Evolutionary conservation across 2,888 invertebrate genomes (phyloP), one percentile per base, ranked within the genome.

Genomic region (Phymatocera aterrima): DNA sequence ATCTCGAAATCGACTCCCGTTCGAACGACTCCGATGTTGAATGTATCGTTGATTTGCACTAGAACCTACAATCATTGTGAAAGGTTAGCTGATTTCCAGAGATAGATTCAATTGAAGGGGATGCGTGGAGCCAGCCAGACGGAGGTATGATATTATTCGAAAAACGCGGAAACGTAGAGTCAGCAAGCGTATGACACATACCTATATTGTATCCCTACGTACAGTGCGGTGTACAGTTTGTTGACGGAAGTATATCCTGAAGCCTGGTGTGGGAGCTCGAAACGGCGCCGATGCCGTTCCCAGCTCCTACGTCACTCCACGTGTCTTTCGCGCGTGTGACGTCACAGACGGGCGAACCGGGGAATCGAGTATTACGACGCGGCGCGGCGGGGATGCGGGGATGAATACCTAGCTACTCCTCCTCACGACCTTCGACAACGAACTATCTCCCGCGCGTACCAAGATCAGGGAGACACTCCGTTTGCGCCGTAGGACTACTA

Each of bases 341-440:
- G 51, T 72, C 72, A 72, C 31, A 12, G 21, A 18, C 51, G 72
- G 51, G 72, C 34, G 51, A n/a, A n/a, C n/a, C n/a, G n/a, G n/a
- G n/a, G n/a, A n/a, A n/a, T n/a, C n/a, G n/a, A 72, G 48, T 72
- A 46, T 68, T 37, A 68, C 46, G 40, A 28, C n/a, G 46, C 68
- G 24, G 24, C 8, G 28, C 24, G 8, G 18, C n/a, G n/a, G 72
- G 51, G 34, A 31, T 51, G 48, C 24, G 72, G 43, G 43, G 51
- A 31, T 34, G 72, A 51, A 51, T 72, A n/a, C n/a, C n/a, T n/a
- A n/a, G n/a, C n/a, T n/a, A n/a, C n/a, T n/a, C n/a, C n/a, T 34
- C n/a, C 21, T 40, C 75, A 46, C 40, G 75, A 75, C 75, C 75
- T 75, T 43, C 75, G 75, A 75, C 75, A 75, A 75, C 75, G 15